These are phyloP conservation scores for Platalea minor DNA, from an alignment of 2,797 vertebrate genomes.

Conservation along the genomic window DNA sequence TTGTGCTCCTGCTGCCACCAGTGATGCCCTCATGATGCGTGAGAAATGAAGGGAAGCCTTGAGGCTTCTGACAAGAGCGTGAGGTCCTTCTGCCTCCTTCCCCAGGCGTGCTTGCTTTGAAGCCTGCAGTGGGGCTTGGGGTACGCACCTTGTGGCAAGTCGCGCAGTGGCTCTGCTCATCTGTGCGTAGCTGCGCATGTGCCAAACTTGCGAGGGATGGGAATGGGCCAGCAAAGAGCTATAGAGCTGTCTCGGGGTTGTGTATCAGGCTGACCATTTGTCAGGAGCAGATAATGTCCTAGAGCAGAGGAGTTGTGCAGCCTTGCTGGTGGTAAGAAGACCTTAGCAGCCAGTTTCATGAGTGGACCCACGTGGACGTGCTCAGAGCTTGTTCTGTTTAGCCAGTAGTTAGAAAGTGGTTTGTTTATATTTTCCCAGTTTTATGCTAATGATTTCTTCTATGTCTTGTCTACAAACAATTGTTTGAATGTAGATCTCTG, in stretches of 20 bases:
- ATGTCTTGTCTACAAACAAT: rapidly evolving
- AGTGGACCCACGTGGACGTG: rapidly evolving
- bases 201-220: too few species aligned
- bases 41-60: neutral
- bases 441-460: neutral
- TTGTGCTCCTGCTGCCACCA: neutral
- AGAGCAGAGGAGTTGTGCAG: neutral
- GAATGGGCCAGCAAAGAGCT: neutral
- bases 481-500: neutral
- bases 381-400: neutral
- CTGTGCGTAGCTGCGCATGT: rapidly evolving
- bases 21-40: neutral
- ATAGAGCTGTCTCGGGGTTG: neutral
- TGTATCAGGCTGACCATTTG: neutral
- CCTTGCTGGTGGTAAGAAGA: neutral
- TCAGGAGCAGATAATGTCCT: neutral
- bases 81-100: neutral
- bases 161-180: neutral
- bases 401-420: neutral
- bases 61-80: rapidly evolving
- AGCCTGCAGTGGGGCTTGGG: neutral
- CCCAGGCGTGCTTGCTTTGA: rapidly evolving
- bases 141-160: rapidly evolving
- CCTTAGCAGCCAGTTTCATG: neutral
- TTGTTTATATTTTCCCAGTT: neutral